These are phyloP conservation scores for Caenorhabditis angaria DNA, from an alignment of 2,888 invertebrate species.

Conservation along the genomic window DNA sequence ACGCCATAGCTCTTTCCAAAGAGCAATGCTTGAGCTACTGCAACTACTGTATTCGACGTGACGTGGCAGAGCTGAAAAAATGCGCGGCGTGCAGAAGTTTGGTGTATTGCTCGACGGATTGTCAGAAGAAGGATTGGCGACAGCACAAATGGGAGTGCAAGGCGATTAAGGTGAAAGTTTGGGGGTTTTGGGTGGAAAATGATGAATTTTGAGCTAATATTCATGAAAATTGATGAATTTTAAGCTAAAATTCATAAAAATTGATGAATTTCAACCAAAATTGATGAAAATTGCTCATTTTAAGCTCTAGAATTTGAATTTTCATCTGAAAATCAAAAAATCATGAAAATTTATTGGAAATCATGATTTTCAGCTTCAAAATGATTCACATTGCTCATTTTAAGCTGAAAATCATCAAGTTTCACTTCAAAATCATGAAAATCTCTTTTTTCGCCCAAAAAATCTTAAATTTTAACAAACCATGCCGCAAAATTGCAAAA, in stretches of 20 bases:
- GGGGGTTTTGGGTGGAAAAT: neutral
- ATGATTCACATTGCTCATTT: no score
- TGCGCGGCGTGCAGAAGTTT: constrained; percentile 32
- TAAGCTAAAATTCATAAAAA: no score
- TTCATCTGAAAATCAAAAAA: neutral
- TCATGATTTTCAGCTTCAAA: no score
- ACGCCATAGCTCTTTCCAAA: neutral
- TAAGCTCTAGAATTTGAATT: neutral
- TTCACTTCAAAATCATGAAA: no score
- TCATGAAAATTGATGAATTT: no score
- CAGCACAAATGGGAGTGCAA: constrained; percentile 39
- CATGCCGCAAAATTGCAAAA: no score
- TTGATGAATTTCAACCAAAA: no score
- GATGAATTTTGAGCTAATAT: constrained; percentile 11
- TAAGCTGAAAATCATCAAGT: no score
- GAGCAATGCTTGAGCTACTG: constrained; percentile 16
- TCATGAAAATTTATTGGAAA: no score
- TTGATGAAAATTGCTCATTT: neutral
- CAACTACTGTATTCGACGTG: constrained; percentile 21
- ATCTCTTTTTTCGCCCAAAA: no score
- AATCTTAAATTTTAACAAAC: no score
- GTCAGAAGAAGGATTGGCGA: constrained; percentile 37
- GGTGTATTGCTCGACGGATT: constrained; percentile 31
- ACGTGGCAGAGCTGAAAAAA: constrained; percentile 10
- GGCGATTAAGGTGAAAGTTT: constrained; percentile 19